These are phyloP conservation scores for Trissonchulus latispiculum DNA, from an alignment of 2,888 invertebrate genomes.

Conservation along the genomic window DNA sequence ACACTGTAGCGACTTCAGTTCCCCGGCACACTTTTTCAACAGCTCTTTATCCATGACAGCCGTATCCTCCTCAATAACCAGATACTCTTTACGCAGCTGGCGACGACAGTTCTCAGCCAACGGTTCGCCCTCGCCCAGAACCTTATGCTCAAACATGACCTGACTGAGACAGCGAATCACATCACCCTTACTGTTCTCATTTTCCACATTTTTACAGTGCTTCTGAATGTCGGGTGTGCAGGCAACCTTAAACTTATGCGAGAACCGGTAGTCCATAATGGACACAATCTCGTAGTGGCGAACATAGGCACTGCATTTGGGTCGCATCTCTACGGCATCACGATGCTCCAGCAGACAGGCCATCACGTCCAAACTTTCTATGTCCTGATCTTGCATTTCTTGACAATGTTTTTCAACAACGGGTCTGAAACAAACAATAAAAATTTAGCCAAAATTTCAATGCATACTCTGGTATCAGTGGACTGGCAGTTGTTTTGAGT, in stretches of 20 bases:
- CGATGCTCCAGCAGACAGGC: not conserved
- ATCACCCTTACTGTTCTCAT: too few species aligned
- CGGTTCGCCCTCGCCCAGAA: not conserved
- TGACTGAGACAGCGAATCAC: not conserved
- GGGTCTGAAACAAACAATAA: too few species aligned
- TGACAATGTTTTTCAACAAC: not conserved
- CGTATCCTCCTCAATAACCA: not conserved
- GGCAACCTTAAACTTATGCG: not conserved
- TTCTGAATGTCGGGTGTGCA: too few species aligned
- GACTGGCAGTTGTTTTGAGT: too few species aligned
- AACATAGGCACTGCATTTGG: not conserved
- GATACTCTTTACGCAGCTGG: not conserved
- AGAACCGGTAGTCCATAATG: not conserved
- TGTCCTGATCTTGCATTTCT: not conserved
- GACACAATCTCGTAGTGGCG: not conserved
- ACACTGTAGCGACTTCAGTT: not conserved
- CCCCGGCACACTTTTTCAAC: too few species aligned
- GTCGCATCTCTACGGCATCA: slow-evolving; percentile 1
- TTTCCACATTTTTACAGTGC: too few species aligned
- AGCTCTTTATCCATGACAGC: not conserved
- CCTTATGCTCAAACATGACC: not conserved
- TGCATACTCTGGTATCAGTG: too few species aligned
- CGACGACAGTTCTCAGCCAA: not conserved
- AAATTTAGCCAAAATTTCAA: too few species aligned
- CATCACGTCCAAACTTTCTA: not conserved